A percentile compares a stretch with the other conserved stretches of the same genome.
phyloP scores from a whole-genome alignment of 2,113 vertebrate genomes.

The Sinocyclocheilus maitianheensis region DNA sequence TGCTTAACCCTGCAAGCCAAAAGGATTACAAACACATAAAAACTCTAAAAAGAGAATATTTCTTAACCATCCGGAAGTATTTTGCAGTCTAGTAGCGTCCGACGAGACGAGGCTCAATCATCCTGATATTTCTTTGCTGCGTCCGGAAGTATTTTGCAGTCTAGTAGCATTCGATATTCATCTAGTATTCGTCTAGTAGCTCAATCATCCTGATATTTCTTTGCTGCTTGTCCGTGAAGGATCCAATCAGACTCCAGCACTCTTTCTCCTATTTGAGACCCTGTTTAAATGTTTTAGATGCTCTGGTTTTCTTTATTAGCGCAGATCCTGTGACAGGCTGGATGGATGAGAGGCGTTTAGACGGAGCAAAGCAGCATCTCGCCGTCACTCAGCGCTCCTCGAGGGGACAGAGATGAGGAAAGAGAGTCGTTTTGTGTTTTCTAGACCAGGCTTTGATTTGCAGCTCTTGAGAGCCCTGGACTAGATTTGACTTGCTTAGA shows the following conservation, averaged over 20 bases:
- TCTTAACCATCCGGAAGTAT: not conserved
- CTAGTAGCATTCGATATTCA: not conserved
- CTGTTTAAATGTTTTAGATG: not conserved
- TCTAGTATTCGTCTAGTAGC: no score
- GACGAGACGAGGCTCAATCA: no score
- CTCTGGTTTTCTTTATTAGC: not conserved
- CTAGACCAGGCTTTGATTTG: slow-evolving; percentile 1
- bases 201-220: slow-evolving; percentile 1
- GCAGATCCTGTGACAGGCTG: not conserved
- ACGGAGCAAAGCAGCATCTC: not conserved
- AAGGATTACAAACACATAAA: no score
- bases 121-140: not conserved
- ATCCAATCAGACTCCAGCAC: not conserved
- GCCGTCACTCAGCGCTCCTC: not conserved
- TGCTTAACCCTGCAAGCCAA: no score
- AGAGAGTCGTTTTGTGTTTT: not conserved
- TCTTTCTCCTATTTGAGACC: not conserved
- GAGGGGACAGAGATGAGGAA: not conserved
- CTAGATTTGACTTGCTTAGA: not conserved
- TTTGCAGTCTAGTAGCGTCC: not conserved
- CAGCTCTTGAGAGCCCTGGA: not conserved
- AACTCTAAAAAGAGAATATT: no score
- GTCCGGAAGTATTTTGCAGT: not conserved
- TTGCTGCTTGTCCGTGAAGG: not conserved
- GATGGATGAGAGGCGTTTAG: slow-evolving; percentile 6